Conservation (phyloP, 2,888 invertebrate species). For the Camptogramma bilineatum region DNA sequence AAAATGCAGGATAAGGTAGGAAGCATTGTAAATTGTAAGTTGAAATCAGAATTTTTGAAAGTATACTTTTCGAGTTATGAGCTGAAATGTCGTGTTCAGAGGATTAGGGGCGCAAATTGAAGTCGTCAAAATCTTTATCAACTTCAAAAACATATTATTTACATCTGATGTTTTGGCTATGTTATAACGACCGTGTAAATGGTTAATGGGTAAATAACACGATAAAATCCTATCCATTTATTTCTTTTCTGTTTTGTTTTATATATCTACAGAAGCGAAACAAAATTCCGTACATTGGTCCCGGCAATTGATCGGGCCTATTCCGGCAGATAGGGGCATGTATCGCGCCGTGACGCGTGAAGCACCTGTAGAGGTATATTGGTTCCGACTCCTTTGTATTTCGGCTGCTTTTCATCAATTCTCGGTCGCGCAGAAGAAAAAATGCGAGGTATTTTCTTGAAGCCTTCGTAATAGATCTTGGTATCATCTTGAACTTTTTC, state of each 20-base stretch:
- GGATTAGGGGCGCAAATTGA: no score
- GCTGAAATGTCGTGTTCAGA: no score
- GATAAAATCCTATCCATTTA: no score
- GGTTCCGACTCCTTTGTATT: slow-evolving; percentile 16
- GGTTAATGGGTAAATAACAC: no score
- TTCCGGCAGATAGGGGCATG: slow-evolving; percentile 13
- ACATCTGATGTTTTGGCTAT: no score
- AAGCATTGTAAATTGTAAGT: no score
- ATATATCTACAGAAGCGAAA: background rate
- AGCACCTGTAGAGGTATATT: slow-evolving; percentile 18
- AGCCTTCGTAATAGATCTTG: background rate
- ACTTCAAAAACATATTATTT: no score
- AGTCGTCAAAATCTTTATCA: no score
- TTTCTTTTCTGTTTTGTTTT: background rate
- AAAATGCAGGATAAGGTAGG: no score
- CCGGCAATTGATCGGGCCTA: slow-evolving; percentile 18
- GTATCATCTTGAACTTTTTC: background rate
- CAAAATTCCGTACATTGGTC: slow-evolving; percentile 13
- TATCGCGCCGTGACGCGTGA: slow-evolving; percentile 17
- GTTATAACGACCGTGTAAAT: no score
- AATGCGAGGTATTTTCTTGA: background rate
- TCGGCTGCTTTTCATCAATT: slow-evolving; percentile 1
- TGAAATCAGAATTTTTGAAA: no score
- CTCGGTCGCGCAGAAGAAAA: background rate
- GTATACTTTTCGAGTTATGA: no score